These are phyloP conservation scores for Seladonia tumulorum DNA, from an alignment of 2,888 invertebrate species.

Conservation along the genomic window DNA sequence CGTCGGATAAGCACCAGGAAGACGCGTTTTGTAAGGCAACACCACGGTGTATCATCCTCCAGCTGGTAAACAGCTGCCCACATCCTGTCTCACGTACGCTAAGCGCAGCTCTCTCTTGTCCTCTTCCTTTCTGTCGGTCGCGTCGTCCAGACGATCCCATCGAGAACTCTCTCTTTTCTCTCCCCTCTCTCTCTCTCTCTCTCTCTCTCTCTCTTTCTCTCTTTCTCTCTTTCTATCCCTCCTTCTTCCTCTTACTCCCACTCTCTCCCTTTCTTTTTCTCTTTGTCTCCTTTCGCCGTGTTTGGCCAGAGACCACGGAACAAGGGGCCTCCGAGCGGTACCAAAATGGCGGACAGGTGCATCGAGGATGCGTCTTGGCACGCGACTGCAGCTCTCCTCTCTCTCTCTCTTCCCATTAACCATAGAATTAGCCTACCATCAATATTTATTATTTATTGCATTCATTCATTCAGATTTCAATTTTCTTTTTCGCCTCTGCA, in stretches of 20 bases:
- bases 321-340: constrained; percentile 58
- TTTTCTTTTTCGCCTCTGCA: too few relatives aligned
- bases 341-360: constrained; percentile 80
- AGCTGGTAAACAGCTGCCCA: constrained; percentile 84
- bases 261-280: not conserved
- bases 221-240: not conserved
- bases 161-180: constrained; percentile 25
- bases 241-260: constrained; percentile 17
- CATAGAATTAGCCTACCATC: not conserved
- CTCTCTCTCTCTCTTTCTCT: constrained; percentile 21
- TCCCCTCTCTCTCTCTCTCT: too few relatives aligned
- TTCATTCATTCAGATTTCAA: too few relatives aligned
- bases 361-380: constrained; percentile 40
- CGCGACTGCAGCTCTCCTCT: constrained; percentile 70
- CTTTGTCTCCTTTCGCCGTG: not conserved
- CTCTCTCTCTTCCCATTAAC: constrained; percentile 43
- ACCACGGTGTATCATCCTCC: constrained; percentile 77
- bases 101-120: constrained; percentile 52
- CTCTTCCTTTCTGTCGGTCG: constrained; percentile 44
- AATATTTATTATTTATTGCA: not conserved
- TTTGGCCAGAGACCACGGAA: constrained; percentile 23
- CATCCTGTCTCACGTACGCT: constrained; percentile 77
- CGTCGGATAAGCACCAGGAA: constrained; percentile 33
- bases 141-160: not conserved
- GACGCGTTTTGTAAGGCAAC: constrained; percentile 63